Conservation (phyloP, 2,797 vertebrate species). For the Halcyon badia region DNA sequence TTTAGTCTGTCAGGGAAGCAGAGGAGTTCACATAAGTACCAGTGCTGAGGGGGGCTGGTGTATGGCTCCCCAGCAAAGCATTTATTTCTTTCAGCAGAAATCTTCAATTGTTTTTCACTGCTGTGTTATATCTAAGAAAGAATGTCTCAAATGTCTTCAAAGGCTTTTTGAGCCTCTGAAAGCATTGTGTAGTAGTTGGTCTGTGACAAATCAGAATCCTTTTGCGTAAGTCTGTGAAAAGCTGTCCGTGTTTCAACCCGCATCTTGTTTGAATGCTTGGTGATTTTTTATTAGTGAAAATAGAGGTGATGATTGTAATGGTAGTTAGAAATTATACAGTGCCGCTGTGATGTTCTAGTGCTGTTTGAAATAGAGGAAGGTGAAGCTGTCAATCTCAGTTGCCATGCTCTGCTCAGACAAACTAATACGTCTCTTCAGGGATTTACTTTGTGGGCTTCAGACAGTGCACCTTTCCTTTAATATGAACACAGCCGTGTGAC, state of each 20-base stretch:
- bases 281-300: not conserved
- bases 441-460: not conserved
- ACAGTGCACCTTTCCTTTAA: rapidly evolving
- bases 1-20: not conserved
- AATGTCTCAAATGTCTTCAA: rapidly evolving
- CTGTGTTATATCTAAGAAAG: not conserved
- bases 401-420: not conserved
- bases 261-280: rapidly evolving
- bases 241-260: not conserved
- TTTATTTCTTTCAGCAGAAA: not conserved
- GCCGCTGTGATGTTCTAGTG: not conserved
- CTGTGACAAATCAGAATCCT: not conserved
- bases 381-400: not conserved
- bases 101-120: rapidly evolving
- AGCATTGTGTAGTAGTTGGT: not conserved
- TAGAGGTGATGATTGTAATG: not conserved
- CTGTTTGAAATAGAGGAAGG: not conserved
- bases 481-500: rapidly evolving
- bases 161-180: not conserved
- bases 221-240: not conserved
- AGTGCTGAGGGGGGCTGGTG: not conserved
- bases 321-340: not conserved
- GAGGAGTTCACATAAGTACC: not conserved
- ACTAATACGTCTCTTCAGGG: rapidly evolving
- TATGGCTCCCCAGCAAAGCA: rapidly evolving